Evolutionary conservation across 1,140 invertebrate genomes (phyloP).

Genomic region (Tyrophagus putrescentiae): DNA sequence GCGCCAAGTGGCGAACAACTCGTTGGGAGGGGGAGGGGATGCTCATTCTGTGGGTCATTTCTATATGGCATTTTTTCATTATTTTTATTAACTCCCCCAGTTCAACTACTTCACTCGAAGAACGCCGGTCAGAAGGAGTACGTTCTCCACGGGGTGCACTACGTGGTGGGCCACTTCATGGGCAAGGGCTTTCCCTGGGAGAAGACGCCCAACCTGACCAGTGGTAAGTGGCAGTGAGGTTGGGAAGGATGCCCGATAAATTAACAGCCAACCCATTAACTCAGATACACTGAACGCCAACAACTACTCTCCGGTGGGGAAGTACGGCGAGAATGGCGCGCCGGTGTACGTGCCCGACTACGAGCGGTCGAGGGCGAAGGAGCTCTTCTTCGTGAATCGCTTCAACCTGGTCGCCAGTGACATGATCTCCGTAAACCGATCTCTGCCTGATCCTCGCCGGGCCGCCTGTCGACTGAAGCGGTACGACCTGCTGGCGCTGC

Average conservation of each 20-base stretch:
- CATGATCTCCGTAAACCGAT: conserved; percentile 72
- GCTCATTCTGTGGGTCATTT: too few relatives aligned
- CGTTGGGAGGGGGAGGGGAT: too few relatives aligned
- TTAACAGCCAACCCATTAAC: background rate
- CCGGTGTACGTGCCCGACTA: conserved; percentile 60
- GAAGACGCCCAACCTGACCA: conserved; percentile 45
- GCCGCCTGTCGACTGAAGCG: conserved; percentile 41
- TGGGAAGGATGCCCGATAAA: too few relatives aligned
- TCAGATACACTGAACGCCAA: conserved; percentile 65
- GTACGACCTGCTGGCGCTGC: conserved; percentile 36
- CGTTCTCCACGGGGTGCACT: conserved; percentile 47
- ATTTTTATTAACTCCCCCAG: too few relatives aligned
- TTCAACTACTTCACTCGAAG: too few relatives aligned
- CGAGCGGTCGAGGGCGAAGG: conserved; percentile 56
- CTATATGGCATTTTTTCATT: too few relatives aligned
- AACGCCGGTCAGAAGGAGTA: background rate
- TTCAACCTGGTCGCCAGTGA: conserved; percentile 85
- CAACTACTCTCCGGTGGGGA: conserved; percentile 54
- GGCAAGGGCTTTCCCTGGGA: conserved; percentile 45
- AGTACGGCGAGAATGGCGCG: conserved; percentile 59
- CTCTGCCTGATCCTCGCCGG: conserved; percentile 70
- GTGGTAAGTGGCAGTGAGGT: conserved; percentile 40
- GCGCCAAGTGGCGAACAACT: too few relatives aligned
- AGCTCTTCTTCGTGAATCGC: conserved; percentile 67
- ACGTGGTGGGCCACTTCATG: conserved; percentile 67